Evolutionary conservation across 2,113 vertebrate species (phyloP), one percentile per base, ranked within the genome.

Genomic region (Hydrochoerus hydrochaeris): DNA sequence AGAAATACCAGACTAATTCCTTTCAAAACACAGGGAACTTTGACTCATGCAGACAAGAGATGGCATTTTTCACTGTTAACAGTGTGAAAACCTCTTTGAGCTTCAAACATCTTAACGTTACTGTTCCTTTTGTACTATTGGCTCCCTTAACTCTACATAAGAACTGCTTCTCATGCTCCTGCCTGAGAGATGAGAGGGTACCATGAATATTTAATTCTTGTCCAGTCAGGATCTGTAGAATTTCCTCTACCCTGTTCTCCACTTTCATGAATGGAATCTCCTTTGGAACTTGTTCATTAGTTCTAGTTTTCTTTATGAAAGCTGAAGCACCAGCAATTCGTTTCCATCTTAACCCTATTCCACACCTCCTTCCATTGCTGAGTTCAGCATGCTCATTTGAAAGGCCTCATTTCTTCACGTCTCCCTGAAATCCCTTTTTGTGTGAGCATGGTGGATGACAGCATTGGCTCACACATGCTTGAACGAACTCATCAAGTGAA

Each of bases 1-100:
- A 97, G 62, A 94, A 88, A 92, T 93, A 93, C 41, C 65, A 60
- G 30, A 95, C 93, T 97, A 32, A 98, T 96, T 94, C 80, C 62
- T 94, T 95, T 97, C 12, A 97, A 96, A 94, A 95, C 71, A 87
- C 83, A 81, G 67, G 41, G 62, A 95, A 95, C n/a, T 97, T 97
- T 82, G 85, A 28, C 88, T 73, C 14, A 86, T 88, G 85, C 93
- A 92, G 62, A 75, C 71, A 81, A 96, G 85, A 30, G 52, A 94
- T 5, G 46, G 0, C 85, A 84, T 93, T 90, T 80, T 95, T 92
- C 85, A 85, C 63, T 84, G 65, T 81, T 95, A 91, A 90, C n/a
- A 71, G 13, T n/a, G 16, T 87, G 67, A 46, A 62, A 91, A 93
- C 44, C 52, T 77, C 38, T 73, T 49, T 78, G 26, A 22, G 26